phyloP scores from a whole-genome alignment of 2,113 vertebrate species.

The Myotis davidii region DNA sequence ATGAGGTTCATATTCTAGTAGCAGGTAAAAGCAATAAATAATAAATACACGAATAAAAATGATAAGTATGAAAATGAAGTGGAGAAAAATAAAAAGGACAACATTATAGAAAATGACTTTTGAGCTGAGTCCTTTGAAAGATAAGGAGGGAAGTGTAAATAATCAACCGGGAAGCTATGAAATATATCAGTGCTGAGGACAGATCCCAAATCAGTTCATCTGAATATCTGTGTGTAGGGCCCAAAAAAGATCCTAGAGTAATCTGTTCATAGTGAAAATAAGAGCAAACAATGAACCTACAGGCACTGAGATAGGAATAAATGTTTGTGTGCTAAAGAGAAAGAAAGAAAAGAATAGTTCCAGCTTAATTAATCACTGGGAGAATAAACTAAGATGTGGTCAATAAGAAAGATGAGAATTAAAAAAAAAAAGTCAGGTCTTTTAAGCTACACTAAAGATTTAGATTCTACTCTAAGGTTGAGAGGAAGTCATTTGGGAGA shows the following conservation, averaged over 20 bases:
- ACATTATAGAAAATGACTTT: not conserved
- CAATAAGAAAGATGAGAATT: not conserved
- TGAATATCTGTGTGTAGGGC: not conserved
- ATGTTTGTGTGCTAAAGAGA: not conserved
- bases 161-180: not conserved
- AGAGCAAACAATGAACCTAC: not conserved
- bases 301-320: not conserved
- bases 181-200: not conserved
- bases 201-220: not conserved
- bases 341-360: not conserved
- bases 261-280: not conserved
- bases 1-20: not conserved
- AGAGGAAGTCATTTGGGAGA: not conserved
- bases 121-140: not conserved
- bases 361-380: not conserved
- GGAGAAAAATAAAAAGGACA: not conserved
- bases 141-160: not conserved
- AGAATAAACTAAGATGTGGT: not conserved
- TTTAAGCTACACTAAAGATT: not conserved
- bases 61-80: not conserved
- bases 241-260: not conserved
- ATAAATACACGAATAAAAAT: not conserved
- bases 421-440: not conserved
- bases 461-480: not conserved
- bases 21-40: not conserved